Evolutionary conservation across 2,797 vertebrate species (phyloP), one percentile per base, ranked within the genome.

Genomic region (Pangasius mekongensis): DNA sequence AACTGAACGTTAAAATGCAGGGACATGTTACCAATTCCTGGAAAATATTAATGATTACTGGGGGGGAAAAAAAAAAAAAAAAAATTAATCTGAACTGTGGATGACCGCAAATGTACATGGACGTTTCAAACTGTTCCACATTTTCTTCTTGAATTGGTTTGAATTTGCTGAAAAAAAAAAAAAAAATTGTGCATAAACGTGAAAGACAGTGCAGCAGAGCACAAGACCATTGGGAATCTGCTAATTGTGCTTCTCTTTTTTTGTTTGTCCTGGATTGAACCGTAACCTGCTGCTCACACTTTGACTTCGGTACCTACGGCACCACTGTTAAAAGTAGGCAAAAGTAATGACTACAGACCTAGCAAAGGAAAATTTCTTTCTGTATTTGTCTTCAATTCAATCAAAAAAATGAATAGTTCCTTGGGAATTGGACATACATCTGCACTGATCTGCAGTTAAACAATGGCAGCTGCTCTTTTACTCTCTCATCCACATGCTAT

Each of bases 1-100:
- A 80, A 90, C 64, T 77, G 30, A 64, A 84, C 64, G 60, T 80
- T 84, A 82, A 66, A 86, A 83, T 62, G 27, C 73, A 84, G 56
- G 47, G 56, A 86, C 64, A 83, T 62, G 77, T 82, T 67, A 87
- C 67, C 67, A 82, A 52, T 54, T 76, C 27, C 82, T 86, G 83
- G 83, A 87, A 69, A 76, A 87, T 9, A 43, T 36, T 76, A 80
- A 85, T 83, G 80, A 88, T 87, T 85, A 67, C 52, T 86, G 3
- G 64, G 20, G 3, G 36, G 36, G 36, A 36, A 36, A 36, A 22
- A 39, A 39, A 43, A 24, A 47, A 62, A 33, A 58, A 58, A 18
- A 3, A 18, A 24, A 47, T 67, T 24, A 78, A 77, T 74, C 69
- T 87, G 67, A 67, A 67, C 47, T 77, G 13, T 58, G 39, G n/a